phyloP scores from a whole-genome alignment of 2,888 invertebrate genomes.

The Hymenopus coronatus region DNA sequence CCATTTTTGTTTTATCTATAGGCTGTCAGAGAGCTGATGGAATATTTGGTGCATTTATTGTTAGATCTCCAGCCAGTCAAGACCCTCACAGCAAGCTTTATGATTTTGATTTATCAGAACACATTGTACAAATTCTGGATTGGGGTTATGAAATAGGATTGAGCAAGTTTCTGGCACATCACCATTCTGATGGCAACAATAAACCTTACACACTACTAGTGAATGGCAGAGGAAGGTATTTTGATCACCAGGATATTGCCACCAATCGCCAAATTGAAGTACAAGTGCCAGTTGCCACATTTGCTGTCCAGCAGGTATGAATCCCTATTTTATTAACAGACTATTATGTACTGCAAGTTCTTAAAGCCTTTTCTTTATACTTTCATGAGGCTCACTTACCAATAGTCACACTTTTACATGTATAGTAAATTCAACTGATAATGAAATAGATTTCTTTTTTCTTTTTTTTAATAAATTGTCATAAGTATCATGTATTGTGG shows the following conservation, averaged over 20 bases:
- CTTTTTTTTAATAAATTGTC: no score
- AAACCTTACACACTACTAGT: conserved; percentile 78
- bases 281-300: conserved; percentile 61
- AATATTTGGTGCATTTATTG: conserved; percentile 73
- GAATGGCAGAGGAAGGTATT: conserved; percentile 67
- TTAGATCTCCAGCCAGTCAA: conserved; percentile 62
- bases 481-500: no score
- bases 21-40: conserved; percentile 88
- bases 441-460: no score
- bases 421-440: no score
- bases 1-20: conserved; percentile 27
- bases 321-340: not conserved
- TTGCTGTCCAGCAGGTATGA: conserved; percentile 63
- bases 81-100: conserved; percentile 67
- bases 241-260: not conserved
- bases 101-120: conserved; percentile 75
- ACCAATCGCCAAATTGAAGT: not conserved
- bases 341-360: no score
- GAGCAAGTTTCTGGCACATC: conserved; percentile 78
- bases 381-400: no score
- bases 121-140: conserved; percentile 72
- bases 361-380: no score
- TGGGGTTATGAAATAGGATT: conserved; percentile 75
- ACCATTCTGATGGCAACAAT: conserved; percentile 77
- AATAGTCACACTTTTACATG: no score